Conservation (phyloP, 1,140 invertebrate genomes). For the Macrotrachela quadricornifera region DNA sequence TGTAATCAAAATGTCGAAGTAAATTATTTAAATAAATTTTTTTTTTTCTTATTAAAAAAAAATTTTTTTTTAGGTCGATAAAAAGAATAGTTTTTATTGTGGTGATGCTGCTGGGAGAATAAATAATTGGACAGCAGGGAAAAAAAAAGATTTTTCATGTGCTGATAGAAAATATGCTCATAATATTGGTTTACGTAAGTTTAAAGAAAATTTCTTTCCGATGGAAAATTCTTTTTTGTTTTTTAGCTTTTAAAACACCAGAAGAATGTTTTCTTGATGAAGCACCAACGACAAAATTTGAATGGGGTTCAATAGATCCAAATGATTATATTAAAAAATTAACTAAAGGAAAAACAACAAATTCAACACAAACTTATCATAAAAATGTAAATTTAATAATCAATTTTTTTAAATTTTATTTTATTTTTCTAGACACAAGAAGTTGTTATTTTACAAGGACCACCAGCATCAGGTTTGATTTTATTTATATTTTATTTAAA, state of each 20-base stretch:
- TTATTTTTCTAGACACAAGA: background rate
- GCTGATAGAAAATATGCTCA: conserved; percentile 42
- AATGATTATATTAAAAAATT: background rate
- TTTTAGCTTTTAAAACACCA: conserved; percentile 7
- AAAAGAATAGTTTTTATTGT: conserved; percentile 2
- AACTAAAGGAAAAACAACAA: background rate
- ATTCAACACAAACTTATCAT: background rate
- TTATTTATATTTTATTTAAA: too few relatives aligned
- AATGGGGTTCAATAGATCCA: conserved; percentile 8
- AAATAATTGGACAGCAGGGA: conserved; percentile 39
- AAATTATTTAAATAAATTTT: too few relatives aligned
- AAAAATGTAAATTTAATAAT: background rate
- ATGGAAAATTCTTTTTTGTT: background rate
- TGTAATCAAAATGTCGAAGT: conserved; percentile 14
- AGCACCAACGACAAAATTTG: background rate
- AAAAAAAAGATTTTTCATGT: conserved; percentile 75
- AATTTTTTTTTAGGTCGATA: too few relatives aligned
- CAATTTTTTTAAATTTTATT: too few relatives aligned
- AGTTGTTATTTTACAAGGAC: conserved; percentile 5
- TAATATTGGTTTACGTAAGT: conserved; percentile 5
- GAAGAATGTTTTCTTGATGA: conserved; percentile 7
- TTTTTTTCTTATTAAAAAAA: too few relatives aligned
- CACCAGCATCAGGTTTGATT: background rate
- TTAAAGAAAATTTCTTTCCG: background rate
- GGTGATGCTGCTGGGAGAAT: conserved; percentile 61